Evolutionary conservation across 2,888 invertebrate species (phyloP).

Genomic region (Prosopocoilus inquinatus): DNA sequence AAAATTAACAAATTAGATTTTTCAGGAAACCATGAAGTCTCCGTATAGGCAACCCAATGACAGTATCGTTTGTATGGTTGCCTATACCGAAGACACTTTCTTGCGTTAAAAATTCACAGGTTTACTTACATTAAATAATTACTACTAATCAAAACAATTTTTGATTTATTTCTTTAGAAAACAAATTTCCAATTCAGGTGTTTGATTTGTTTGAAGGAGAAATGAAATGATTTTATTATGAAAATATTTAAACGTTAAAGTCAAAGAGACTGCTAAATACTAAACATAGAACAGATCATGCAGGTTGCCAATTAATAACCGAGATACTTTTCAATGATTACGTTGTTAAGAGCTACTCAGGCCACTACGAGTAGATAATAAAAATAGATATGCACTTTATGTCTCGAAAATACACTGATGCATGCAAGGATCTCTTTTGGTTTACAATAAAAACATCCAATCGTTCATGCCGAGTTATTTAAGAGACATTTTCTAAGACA

Average conservation of each 20-base stretch:
- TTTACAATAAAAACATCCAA: neutral
- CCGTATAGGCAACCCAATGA: no score
- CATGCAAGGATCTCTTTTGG: slow-evolving; percentile 8
- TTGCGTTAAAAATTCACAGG: no score
- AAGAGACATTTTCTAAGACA: neutral
- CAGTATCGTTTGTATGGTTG: no score
- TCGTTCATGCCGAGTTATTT: slow-evolving; percentile 1
- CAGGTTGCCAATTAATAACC: slow-evolving; percentile 32
- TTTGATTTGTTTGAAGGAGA: neutral
- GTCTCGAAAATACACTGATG: slow-evolving; percentile 7
- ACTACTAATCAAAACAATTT: no score
- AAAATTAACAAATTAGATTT: no score
- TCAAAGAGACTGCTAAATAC: slow-evolving; percentile 47
- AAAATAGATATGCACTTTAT: slow-evolving; percentile 4
- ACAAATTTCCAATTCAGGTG: no score
- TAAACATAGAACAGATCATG: slow-evolving; percentile 33
- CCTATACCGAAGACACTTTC: no score
- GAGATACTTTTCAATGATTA: slow-evolving; percentile 6
- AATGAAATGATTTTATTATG: neutral
- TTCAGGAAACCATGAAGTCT: no score
- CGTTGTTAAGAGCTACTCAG: slow-evolving; percentile 25
- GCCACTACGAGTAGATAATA: slow-evolving; percentile 18
- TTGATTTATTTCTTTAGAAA: no score
- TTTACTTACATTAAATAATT: no score
- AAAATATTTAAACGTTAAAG: no score